These are phyloP conservation scores for Brachionus angularis DNA, from an alignment of 1,140 invertebrate genomes.

Conservation along the genomic window DNA sequence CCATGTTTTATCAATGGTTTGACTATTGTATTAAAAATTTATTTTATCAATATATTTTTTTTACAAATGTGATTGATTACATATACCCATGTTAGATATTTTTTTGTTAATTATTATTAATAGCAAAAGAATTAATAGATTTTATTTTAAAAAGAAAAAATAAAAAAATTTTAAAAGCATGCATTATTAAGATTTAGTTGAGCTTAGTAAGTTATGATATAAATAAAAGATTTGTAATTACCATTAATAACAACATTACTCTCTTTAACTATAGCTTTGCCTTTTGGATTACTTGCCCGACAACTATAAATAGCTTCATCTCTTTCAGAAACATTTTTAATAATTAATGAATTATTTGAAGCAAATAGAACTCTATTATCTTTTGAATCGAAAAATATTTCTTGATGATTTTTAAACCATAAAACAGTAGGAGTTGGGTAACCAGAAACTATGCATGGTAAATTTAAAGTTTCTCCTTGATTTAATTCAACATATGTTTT, in stretches of 20 bases:
- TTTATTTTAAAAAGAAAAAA: slow-evolving; percentile 1
- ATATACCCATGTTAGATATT: no score
- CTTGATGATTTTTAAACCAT: slow-evolving; percentile 47
- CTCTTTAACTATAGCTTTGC: slow-evolving; percentile 21
- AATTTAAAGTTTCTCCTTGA: slow-evolving; percentile 47
- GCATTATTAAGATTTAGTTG: slow-evolving; percentile 19
- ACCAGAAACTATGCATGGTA: slow-evolving; percentile 47
- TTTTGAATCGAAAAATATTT: slow-evolving; percentile 2
- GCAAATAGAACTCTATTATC: neutral
- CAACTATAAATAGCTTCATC: slow-evolving; percentile 32
- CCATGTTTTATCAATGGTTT: neutral
- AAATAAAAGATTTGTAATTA: neutral
- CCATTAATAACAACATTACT: slow-evolving; percentile 30
- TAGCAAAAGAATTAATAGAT: neutral
- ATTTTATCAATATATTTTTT: no score
- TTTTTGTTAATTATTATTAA: slow-evolving; percentile 12
- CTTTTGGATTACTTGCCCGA: slow-evolving; percentile 8
- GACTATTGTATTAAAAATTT: no score
- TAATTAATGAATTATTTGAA: slow-evolving; percentile 22
- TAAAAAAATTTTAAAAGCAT: slow-evolving; percentile 31
- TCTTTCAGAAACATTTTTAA: neutral
- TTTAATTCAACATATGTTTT: slow-evolving; percentile 39
- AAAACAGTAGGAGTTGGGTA: slow-evolving; percentile 46
- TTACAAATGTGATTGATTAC: no score
- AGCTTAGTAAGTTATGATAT: neutral